Evolutionary conservation across 35 echinoderm and acorn worm species (phyloP).

Genomic region (Apostichopus californicus): DNA sequence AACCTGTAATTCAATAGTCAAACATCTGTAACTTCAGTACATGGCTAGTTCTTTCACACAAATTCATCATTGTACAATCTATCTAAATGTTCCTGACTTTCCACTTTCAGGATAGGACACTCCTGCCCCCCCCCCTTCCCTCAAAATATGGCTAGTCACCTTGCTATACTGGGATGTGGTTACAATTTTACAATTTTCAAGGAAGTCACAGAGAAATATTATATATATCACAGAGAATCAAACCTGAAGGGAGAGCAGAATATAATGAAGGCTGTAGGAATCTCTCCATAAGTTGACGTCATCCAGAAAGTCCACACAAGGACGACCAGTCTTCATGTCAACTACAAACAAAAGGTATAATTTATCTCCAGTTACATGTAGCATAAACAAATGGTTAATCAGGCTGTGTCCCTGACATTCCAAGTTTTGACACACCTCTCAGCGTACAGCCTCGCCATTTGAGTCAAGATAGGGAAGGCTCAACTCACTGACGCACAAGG

Average conservation of each 20-base stretch:
- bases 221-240: too few relatives aligned
- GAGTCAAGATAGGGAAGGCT: too few relatives aligned
- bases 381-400: too few relatives aligned
- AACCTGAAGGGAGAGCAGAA: constrained; percentile 79
- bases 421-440: too few relatives aligned
- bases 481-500: too few relatives aligned
- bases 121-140: background rate
- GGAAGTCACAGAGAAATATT: background rate
- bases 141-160: background rate
- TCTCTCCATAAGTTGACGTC: constrained; percentile 77
- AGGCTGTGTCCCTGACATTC: too few relatives aligned
- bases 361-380: background rate
- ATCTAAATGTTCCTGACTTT: background rate
- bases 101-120: background rate
- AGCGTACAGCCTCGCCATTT: too few relatives aligned
- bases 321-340: constrained; percentile 87
- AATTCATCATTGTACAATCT: too few relatives aligned
- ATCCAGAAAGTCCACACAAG: constrained; percentile 88
- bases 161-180: too few relatives aligned
- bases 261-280: constrained; percentile 76
- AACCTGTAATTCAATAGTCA: background rate
- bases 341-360: constrained; percentile 47
- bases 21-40: background rate
- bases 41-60: too few relatives aligned
- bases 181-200: background rate